Percentiles rank a stretch among this genome's conserved stretches.
Evolutionary conservation across 1,140 invertebrate species (phyloP).

Genomic region (Tetraneura akinire): DNA sequence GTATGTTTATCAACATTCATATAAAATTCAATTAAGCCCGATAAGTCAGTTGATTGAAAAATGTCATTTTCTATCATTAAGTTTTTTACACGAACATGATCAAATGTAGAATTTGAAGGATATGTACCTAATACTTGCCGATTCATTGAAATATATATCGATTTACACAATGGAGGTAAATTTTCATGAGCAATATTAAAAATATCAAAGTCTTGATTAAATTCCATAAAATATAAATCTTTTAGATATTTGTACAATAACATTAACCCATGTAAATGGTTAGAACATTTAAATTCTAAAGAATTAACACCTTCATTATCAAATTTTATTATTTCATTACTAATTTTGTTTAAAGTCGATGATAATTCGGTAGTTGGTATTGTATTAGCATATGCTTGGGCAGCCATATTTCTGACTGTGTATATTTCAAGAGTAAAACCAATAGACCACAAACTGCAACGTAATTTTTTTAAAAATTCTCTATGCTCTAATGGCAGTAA

Average conservation of each 20-base stretch:
- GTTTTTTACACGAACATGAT: background rate
- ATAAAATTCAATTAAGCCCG: background rate
- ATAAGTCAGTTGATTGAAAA: background rate
- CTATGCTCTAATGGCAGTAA: constrained; percentile 12
- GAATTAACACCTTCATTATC: background rate
- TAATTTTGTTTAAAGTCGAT: constrained; percentile 11
- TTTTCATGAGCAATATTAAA: background rate
- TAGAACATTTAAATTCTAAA: constrained; percentile 12
- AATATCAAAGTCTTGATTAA: constrained; percentile 1
- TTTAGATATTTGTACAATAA: constrained; percentile 32
- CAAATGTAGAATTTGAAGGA: constrained; percentile 17
- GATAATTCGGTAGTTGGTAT: constrained; percentile 26
- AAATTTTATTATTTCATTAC: constrained; percentile 7
- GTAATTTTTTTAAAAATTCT: constrained; percentile 28
- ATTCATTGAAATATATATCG: constrained; percentile 42
- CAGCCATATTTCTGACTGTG: constrained; percentile 44
- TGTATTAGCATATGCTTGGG: constrained; percentile 36
- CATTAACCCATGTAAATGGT: constrained; percentile 35
- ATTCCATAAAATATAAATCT: constrained; percentile 41
- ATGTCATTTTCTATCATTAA: constrained; percentile 45
- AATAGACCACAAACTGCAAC: constrained; percentile 24
- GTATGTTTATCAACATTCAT: background rate
- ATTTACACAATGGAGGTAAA: constrained; percentile 42
- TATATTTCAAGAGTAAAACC: constrained; percentile 36
- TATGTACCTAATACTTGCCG: background rate